phyloP scores from a whole-genome alignment of 2,113 vertebrate genomes.

The Prunella fulvescens region DNA sequence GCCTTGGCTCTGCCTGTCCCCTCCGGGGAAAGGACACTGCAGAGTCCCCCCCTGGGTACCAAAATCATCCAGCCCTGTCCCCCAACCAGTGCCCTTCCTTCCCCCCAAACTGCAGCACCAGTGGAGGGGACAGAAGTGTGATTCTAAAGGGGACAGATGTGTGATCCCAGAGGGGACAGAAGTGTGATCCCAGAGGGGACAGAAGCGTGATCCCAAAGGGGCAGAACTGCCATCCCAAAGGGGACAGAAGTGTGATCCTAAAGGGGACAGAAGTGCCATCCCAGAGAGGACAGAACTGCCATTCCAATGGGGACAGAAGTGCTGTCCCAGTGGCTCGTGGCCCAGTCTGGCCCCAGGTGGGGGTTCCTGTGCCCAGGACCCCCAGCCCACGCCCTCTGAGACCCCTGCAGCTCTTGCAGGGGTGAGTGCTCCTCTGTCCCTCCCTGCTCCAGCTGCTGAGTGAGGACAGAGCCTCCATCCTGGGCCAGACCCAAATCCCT shows the following conservation, averaged over 20 bases:
- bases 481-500: background rate
- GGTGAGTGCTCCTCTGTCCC: background rate
- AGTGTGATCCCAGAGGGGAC: background rate
- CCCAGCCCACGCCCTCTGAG: accelerated
- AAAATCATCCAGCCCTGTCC: accelerated
- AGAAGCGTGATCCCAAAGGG: accelerated
- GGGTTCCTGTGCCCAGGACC: background rate
- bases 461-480: background rate
- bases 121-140: accelerated
- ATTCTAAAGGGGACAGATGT: background rate
- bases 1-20: background rate
- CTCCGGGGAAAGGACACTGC: background rate
- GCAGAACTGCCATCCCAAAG: too few relatives aligned
- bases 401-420: accelerated
- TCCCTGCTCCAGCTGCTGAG: accelerated
- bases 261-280: too few relatives aligned
- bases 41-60: background rate
- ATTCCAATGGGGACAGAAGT: background rate
- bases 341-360: background rate
- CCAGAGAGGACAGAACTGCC: background rate
- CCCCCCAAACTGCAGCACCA: accelerated
- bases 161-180: background rate
- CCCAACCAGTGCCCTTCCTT: background rate
- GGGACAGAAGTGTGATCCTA: background rate
- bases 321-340: accelerated